Conservation (phyloP, 37 sponge, comb jelly and placozoan species). For the Ianthella basta region DNA sequence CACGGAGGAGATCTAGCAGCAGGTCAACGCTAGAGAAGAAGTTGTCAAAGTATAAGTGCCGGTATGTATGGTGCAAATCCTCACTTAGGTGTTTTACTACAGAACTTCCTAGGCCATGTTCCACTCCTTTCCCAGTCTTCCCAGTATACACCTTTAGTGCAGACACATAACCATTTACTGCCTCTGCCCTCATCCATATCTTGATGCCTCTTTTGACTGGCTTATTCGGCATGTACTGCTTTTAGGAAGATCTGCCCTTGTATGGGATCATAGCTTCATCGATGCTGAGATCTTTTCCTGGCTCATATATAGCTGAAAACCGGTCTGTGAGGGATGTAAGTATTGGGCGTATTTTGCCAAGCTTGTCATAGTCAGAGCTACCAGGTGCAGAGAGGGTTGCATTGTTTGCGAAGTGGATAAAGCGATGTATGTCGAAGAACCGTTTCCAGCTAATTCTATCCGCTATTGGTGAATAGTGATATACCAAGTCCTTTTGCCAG, state of each 20-base stretch:
- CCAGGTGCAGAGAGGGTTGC: not conserved
- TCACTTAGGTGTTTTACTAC: too few species aligned
- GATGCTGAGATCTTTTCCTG: not conserved
- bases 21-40: too few species aligned
- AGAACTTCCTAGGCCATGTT: too few species aligned
- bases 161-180: too few species aligned
- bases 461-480: not conserved
- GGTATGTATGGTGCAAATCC: too few species aligned
- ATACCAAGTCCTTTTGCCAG: not conserved
- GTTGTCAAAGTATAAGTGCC: too few species aligned
- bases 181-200: not conserved
- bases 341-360: conserved; percentile 25
- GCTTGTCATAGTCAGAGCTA: conserved; percentile 19
- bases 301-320: not conserved
- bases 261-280: conserved; percentile 39
- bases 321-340: not conserved
- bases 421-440: not conserved
- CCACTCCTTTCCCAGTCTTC: too few species aligned
- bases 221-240: conserved; percentile 25
- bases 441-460: not conserved
- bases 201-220: conserved; percentile 30
- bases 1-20: too few species aligned
- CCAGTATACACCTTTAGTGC: too few species aligned
- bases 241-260: conserved; percentile 2
- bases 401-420: conserved; percentile 5